Conservation (phyloP, 2,888 invertebrate species). For the Philhelius pedissequus region DNA sequence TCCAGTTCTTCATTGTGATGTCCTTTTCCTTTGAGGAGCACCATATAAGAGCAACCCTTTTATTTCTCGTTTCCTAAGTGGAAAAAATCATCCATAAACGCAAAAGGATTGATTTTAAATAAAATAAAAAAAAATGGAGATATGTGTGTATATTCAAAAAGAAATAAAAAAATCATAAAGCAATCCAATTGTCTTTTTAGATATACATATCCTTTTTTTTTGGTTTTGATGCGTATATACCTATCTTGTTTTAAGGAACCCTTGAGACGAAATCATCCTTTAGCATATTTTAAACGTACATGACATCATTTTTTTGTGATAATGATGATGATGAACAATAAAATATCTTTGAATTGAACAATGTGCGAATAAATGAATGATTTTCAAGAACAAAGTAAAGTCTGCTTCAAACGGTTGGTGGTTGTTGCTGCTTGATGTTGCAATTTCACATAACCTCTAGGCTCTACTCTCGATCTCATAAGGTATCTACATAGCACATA, state of each 20-base stretch:
- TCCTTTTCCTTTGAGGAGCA: conserved; percentile 4
- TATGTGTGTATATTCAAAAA: neutral
- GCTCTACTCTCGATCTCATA: too few species aligned
- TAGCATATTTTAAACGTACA: conserved; percentile 5
- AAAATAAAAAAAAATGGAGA: neutral
- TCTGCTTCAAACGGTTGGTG: conserved; percentile 17
- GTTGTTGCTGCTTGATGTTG: conserved; percentile 8
- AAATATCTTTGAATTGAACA: conserved; percentile 56
- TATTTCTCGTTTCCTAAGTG: conserved; percentile 25
- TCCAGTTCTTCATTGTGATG: neutral
- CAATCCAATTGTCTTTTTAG: conserved; percentile 4
- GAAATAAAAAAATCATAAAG: conserved; percentile 8
- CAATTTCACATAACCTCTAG: conserved; percentile 4
- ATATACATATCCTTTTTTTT: neutral
- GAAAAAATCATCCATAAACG: conserved; percentile 23
- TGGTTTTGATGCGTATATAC: conserved; percentile 7
- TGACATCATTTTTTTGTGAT: conserved; percentile 1
- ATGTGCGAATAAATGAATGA: conserved; percentile 44
- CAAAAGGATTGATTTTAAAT: conserved; percentile 23
- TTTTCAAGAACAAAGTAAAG: conserved; percentile 60
- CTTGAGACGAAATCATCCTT: conserved; percentile 43
- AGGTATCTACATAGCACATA: too few species aligned
- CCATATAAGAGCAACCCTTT: neutral
- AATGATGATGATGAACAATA: conserved; percentile 10
- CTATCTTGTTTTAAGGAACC: conserved; percentile 13